Evolutionary conservation across 2,113 vertebrate species (phyloP).

Genomic region (Scartelaos histophorus): DNA sequence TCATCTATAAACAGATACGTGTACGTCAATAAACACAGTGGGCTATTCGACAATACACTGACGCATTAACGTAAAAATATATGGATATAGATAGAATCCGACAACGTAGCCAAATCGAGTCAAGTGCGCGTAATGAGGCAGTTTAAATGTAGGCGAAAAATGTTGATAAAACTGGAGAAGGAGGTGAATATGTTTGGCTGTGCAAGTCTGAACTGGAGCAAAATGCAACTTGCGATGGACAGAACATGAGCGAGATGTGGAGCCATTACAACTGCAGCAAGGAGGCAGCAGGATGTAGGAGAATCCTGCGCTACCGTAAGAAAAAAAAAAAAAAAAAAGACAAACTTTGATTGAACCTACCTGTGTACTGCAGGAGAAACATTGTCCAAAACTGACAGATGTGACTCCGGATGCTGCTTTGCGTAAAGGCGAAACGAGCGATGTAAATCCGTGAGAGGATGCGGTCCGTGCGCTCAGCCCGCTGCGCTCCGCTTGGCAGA

Average conservation of each 20-base stretch:
- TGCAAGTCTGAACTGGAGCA: neutral
- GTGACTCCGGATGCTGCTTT: conserved; percentile 45
- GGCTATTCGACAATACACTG: too few relatives aligned
- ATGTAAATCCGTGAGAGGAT: conserved; percentile 66
- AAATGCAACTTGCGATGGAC: neutral
- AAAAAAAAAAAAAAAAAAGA: conserved; percentile 16
- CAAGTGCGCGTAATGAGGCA: neutral
- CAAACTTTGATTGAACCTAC: conserved; percentile 64
- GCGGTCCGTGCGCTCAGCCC: conserved; percentile 45
- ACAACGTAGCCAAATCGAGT: neutral
- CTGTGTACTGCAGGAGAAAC: conserved; percentile 84
- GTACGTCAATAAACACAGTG: conserved; percentile 3
- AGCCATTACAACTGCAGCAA: conserved; percentile 11
- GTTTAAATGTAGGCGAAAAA: too few relatives aligned
- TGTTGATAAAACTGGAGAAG: too few relatives aligned
- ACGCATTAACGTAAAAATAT: too few relatives aligned
- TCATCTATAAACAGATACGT: conserved; percentile 27
- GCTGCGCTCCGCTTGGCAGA: conserved; percentile 67
- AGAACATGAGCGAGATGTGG: neutral
- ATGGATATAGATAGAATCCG: too few relatives aligned
- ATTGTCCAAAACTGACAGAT: conserved; percentile 68
- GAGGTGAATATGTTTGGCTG: too few relatives aligned
- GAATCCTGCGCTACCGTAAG: neutral
- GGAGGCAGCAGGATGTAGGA: neutral
- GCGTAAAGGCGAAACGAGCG: conserved; percentile 16